Percentiles rank a stretch among this genome's conserved stretches.
phyloP scores from a whole-genome alignment of 2,888 invertebrate genomes.

The Pyrgus malvae region DNA sequence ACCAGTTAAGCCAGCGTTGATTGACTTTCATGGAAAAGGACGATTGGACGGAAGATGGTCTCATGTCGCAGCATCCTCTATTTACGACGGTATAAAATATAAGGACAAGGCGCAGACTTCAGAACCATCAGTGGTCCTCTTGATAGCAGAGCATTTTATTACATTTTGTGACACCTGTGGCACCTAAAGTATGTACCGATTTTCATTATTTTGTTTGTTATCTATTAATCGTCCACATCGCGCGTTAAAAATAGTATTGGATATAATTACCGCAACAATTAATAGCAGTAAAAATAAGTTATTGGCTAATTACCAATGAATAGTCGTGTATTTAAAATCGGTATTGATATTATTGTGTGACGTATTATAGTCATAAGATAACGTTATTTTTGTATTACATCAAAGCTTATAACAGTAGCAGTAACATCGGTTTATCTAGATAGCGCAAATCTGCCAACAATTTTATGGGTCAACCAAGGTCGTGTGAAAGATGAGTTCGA shows the following conservation, averaged over 20 bases:
- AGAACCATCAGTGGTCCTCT: conserved; percentile 28
- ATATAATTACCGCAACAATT: too few species aligned
- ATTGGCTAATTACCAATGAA: too few species aligned
- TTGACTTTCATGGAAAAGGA: conserved; percentile 64
- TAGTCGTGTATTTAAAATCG: too few species aligned
- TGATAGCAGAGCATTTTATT: conserved; percentile 18
- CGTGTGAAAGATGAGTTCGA: conserved; percentile 62
- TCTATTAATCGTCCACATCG: not conserved
- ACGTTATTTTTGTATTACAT: not conserved
- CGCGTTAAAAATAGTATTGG: too few species aligned
- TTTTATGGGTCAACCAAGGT: conserved; percentile 55
- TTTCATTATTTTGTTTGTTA: not conserved
- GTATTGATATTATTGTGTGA: too few species aligned
- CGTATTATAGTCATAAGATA: too few species aligned
- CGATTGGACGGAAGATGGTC: conserved; percentile 52
- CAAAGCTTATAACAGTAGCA: too few species aligned
- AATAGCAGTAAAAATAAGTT: too few species aligned
- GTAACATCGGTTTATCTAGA: not conserved
- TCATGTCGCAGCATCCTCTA: conserved; percentile 49
- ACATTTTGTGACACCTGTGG: not conserved
- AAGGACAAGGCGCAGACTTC: conserved; percentile 33
- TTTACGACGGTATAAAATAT: conserved; percentile 48
- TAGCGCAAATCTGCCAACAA: conserved; percentile 33
- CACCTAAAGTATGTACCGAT: conserved; percentile 22
- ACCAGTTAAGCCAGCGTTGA: conserved; percentile 51